Evolutionary conservation across 64 coral and sea anemone genomes (phyloP), one percentile per base, ranked within the genome.

Genomic region (Dendronephthya gigantea): DNA sequence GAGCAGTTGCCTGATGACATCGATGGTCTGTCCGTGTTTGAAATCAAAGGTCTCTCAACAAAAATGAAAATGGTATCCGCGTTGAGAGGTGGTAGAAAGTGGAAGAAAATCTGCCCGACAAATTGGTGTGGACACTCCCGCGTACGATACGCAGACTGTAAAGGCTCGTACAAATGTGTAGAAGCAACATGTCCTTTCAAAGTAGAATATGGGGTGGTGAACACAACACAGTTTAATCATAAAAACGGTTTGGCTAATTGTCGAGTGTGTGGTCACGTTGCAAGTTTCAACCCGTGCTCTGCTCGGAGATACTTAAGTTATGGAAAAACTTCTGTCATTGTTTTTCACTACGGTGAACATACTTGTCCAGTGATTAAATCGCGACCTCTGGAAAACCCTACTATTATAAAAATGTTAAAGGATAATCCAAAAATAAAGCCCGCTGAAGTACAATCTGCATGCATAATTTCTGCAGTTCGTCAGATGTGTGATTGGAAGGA

Each of bases 101-200:
- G 83, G 48, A 90, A 90, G 48, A 92, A 89, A 35, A 92, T 88
- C 27, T 86, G 90, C 34, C 86, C 87, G 38, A 85, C 90, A 5
- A 41, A 47, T 32, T 92, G 90, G 90, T 66, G 65, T 76, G 87
- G 83, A 16, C 82, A 92, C 50, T 37, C 11, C 25, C 40, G 82
- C 17, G 50, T 56, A 32, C 50, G 90, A 51, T 92, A 85, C 88
- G 86, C 90, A 0, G 86, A 92, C 52, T 92, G 83, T 39, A 85
- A 85, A 32, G 83, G 83, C n/a, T n/a, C n/a, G n/a, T n/a, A n/a
- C n/a, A n/a, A n/a, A n/a, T n/a, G n/a, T n/a, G n/a, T n/a, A n/a
- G 6, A 88, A 82, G n/a, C 56, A 85, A 25, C 35, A 62, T 92
- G 86, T 49, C 87, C 90, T 1, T 92, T 85, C 81, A 85, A 66